Evolutionary conservation across 1,140 invertebrate species (phyloP).

Genomic region (Leptinotarsa texana): DNA sequence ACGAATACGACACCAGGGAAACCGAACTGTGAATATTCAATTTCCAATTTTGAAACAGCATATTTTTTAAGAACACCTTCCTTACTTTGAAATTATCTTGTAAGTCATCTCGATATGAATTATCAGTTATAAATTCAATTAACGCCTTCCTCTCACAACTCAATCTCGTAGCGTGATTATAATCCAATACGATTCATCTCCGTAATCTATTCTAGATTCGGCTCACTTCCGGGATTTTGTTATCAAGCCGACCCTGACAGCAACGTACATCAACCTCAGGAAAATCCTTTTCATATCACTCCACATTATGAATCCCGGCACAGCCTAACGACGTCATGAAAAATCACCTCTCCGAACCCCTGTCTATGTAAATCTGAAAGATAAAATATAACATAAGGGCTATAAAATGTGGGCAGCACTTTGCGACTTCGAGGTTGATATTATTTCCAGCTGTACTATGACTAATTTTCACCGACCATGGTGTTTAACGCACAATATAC

Average conservation of each 20-base stretch:
- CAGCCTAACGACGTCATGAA: slow-evolving; percentile 2
- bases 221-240: slow-evolving; percentile 1
- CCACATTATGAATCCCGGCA: background rate
- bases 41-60: too few species aligned
- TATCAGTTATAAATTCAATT: too few species aligned
- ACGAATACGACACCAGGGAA: too few species aligned
- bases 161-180: background rate
- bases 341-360: background rate
- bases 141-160: too few species aligned
- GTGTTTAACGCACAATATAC: slow-evolving; percentile 16
- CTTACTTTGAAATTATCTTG: too few species aligned
- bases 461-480: slow-evolving; percentile 11
- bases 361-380: slow-evolving; percentile 1
- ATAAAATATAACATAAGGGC: slow-evolving; percentile 8
- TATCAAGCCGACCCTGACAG: background rate
- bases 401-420: slow-evolving; percentile 13
- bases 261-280: background rate
- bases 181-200: background rate
- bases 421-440: slow-evolving; percentile 1
- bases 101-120: too few species aligned
- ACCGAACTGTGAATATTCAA: too few species aligned
- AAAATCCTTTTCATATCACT: background rate
- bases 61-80: too few species aligned
- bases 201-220: background rate
- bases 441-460: slow-evolving; percentile 10